Base-by-base conservation (phyloP, 1,140 invertebrate genomes). In the Bombus ignitus region DNA sequence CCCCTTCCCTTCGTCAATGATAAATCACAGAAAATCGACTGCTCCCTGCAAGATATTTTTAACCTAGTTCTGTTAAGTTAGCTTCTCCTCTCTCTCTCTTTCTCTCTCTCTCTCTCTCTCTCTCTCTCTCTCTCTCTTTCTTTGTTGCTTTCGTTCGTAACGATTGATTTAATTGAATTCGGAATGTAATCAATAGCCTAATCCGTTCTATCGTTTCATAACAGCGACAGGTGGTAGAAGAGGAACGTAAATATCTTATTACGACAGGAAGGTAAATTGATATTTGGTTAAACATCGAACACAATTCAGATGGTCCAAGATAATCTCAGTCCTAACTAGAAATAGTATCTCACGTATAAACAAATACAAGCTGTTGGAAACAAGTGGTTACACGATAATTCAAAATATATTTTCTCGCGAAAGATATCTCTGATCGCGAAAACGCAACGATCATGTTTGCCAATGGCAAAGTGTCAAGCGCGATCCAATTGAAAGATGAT, bases 21-120 rank as follows among this genome's bases (percentile, higher is more conserved):
- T 84, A 87, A 88, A 88, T 88, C 85, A 73, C 39, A 37, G 72
- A 80, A 80, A 84, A 70, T 84, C 57, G 57, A 25, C 59, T 53
- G 66, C 35, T 62, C 35, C 28, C n/a, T 35, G 78, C 32, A 37
- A 79, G 83, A 78, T 47, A 79, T 66, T 89, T 89, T 80, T 81
- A 85, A 87, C 70, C 77, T n/a, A 80, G 22, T 83, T 70, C n/a
- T 4, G 32, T 22, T 32, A 47, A 37, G 37, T 57, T 42, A 37
- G 9, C 59, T 15, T 42, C 6, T 2, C 25, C 32, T 44, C 42
- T 6, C 5, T 47, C 44, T 15, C 3, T 3, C 13, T 44, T 0
- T 44, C 44, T 44, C 13, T 47, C 44, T 44, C 44, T 15, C 15
- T 47, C 47, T 53, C 18, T 53, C 47, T 47, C 44, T 15, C 3